Evolutionary conservation across 2,888 invertebrate species (phyloP), one percentile per base, ranked within the genome.

Genomic region (Linyphia triangularis): DNA sequence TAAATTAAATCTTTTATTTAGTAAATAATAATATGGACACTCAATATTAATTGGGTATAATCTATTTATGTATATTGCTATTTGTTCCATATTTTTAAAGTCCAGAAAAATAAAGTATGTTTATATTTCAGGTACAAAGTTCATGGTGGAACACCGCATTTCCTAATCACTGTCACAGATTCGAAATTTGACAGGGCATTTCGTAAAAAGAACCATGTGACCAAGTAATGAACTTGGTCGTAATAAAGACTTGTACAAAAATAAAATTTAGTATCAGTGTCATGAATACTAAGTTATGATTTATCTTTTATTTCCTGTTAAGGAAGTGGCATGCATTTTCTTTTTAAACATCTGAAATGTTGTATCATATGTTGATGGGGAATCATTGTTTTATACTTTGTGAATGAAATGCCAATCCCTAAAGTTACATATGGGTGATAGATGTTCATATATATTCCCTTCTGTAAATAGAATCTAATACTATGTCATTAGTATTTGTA

Each of bases 101-200:
- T n/a, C n/a, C n/a, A n/a, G n/a, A n/a, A n/a, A n/a, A n/a, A n/a
- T n/a, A n/a, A n/a, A n/a, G n/a, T n/a, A 16, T 16, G n/a, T 16
- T 51, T 51, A n/a, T 13, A 40, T 75, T 77, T 24, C 30, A 85
- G 85, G 28, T 77, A 40, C 63, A 69, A 24, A 72, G 77, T 85
- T 1, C 40, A 59, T 19, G 40, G 57, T 6, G 77, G 67, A 28
- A 69, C 59, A 26, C 85, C 85, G 10, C 51, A 51, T 2, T 77
- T 85, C 22, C 26, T 69, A 2, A 59, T 85, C 10, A 85, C 77
- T 9, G 85, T 77, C 1, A 24, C 26, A 16, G 40, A 65, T 33
- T 85, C 85, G 13, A 43, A 77, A 9, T 85, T 85, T 69, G 85
- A 85, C 33, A 37, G 24, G n/a, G n/a, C n/a, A 3, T 81, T 59